A percentile compares a stretch with the other conserved stretches of the same genome.
phyloP scores from a whole-genome alignment of 37 sponge, comb jelly and placozoan species.

The Halisarca cf. caerulea region DNA sequence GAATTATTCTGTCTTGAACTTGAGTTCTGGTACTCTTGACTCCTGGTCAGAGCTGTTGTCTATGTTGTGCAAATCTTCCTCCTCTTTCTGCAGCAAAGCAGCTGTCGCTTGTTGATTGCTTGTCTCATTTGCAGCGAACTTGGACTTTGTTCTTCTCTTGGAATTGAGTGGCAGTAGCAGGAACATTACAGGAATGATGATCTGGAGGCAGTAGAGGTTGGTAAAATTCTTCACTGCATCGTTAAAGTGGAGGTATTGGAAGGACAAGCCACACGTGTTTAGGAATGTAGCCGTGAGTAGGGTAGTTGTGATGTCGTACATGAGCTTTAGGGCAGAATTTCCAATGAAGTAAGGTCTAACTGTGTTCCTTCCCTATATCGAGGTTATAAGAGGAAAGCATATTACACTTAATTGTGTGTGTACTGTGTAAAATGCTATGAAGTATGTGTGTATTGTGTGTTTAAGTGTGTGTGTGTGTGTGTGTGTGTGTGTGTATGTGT shows the following conservation, averaged over 20 bases:
- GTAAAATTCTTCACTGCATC: background rate
- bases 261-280: conserved; percentile 9
- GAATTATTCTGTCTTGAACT: too few relatives aligned
- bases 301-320: conserved; percentile 71
- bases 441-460: background rate
- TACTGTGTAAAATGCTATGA: too few relatives aligned
- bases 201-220: background rate
- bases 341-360: conserved; percentile 59
- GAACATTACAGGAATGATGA: background rate
- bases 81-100: too few relatives aligned
- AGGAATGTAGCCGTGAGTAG: background rate
- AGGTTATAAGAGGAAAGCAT: background rate
- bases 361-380: conserved; percentile 54
- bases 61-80: too few relatives aligned
- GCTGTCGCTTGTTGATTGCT: too few relatives aligned
- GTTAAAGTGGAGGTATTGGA: conserved; percentile 38
- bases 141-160: background rate
- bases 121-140: too few relatives aligned
- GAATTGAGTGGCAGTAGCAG: conserved; percentile 1
- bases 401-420: background rate
- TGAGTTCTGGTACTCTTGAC: too few relatives aligned
- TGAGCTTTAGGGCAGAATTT: conserved; percentile 29
- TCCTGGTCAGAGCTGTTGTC: too few relatives aligned
- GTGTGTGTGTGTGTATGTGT: too few relatives aligned
- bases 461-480: too few relatives aligned